phyloP scores from a whole-genome alignment of 2,797 vertebrate species.

The Pipistrellus nathusii region DNA sequence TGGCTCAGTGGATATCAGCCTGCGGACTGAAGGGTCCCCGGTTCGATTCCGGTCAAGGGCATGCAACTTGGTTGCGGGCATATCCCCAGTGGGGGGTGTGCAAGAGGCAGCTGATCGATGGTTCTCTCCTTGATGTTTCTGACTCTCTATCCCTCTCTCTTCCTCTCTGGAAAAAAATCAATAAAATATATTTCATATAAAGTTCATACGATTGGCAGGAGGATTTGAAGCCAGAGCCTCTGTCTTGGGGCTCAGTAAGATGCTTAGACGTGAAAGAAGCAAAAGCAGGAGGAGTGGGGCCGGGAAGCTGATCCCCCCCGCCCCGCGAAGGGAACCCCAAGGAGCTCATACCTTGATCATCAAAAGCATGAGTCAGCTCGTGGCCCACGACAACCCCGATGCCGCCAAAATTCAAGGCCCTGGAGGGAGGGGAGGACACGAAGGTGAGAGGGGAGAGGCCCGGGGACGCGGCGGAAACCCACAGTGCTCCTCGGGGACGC shows the following conservation, averaged over 20 bases:
- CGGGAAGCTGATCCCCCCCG: not conserved
- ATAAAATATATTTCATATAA: too few species aligned
- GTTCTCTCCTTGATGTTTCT: too few species aligned
- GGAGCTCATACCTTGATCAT: conserved; percentile 93
- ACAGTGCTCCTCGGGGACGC: not conserved
- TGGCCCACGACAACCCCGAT: conserved; percentile 99
- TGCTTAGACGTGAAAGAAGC: not conserved
- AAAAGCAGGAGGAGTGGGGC: not conserved
- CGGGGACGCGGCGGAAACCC: not conserved
- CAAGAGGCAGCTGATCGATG: too few species aligned
- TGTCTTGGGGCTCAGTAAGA: not conserved
- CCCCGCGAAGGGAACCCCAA: not conserved
- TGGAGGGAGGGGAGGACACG: conserved; percentile 74
- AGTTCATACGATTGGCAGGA: not conserved
- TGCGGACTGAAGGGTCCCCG: too few species aligned
- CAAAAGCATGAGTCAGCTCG: conserved; percentile 97
- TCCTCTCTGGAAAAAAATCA: too few species aligned
- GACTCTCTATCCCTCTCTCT: too few species aligned
- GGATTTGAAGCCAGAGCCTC: not conserved
- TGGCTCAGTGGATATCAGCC: too few species aligned
- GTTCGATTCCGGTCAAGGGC: too few species aligned
- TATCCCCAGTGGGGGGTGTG: too few species aligned
- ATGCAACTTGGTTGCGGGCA: too few species aligned
- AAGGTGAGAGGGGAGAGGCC: not conserved
- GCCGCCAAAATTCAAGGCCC: conserved; percentile 97